A percentile compares a stretch with the other conserved stretches of the same genome.
Conservation (phyloP, 2,888 invertebrate genomes). For the Pristionchus fissidentatus region DNA sequence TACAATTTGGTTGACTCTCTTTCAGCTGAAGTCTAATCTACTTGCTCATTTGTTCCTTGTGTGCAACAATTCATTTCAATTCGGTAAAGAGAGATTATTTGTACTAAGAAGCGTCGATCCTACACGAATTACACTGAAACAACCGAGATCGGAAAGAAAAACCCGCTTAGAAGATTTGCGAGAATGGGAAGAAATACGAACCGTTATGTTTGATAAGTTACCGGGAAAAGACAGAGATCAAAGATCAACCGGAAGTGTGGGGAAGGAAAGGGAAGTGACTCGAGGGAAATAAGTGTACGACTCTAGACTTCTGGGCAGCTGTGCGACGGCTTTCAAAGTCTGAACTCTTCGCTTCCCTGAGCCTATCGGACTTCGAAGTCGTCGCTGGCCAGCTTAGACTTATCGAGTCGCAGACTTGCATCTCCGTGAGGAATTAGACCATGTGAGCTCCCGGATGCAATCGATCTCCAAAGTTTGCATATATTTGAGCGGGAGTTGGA, state of each 20-base stretch:
- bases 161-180: not conserved
- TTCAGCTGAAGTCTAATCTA: not conserved
- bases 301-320: no score
- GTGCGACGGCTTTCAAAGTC: no score
- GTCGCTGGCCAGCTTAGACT: no score
- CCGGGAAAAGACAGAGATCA: not conserved
- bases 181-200: not conserved
- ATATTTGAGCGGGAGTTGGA: slow-evolving; percentile 9
- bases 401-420: no score
- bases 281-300: no score
- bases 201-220: not conserved
- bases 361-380: no score
- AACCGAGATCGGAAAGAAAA: not conserved
- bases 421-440: no score
- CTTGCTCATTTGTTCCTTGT: not conserved
- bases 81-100: slow-evolving; percentile 23
- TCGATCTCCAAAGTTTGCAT: slow-evolving; percentile 27
- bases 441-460: slow-evolving; percentile 25
- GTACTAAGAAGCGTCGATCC: no score
- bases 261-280: no score
- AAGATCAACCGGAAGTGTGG: not conserved
- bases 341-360: no score
- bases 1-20: not conserved
- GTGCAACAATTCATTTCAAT: no score
- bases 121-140: not conserved